Evolutionary conservation across 2,888 invertebrate genomes (phyloP), one percentile per base, ranked within the genome.

Genomic region (Silvanus unidentatus): DNA sequence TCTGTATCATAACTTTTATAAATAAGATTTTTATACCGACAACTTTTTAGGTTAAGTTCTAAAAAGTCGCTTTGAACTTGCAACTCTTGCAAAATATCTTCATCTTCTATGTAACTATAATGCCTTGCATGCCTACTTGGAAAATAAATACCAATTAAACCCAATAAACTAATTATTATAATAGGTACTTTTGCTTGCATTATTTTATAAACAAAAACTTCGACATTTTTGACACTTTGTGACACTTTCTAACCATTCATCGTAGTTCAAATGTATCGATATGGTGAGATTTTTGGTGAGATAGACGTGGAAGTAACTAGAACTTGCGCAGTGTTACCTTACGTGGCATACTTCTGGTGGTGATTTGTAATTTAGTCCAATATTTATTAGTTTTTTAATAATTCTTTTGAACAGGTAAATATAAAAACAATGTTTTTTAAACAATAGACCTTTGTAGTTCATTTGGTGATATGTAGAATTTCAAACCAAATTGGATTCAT

Each of bases 241-340:
- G n/a, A n/a, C n/a, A n/a, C n/a, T n/a, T n/a, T n/a, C n/a, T n/a
- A n/a, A n/a, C n/a, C n/a, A n/a, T n/a, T n/a, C n/a, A n/a, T n/a
- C 9, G 10, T 16, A 14, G 13, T 14, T 16, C 16, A 12, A 13
- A 22, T 27, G 3, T n/a, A 2, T n/a, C 11, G 36, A 35, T 47
- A 40, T 48, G 14, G 40, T 30, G 35, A 14, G n/a, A 34, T 45
- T 52, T 58, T 48, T 59, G 43, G 59, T 58, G 57, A 64, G 56
- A 64, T 65, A 71, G 70, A 73, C 73, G 73, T 73, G 73, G 71
- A 72, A 60, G 66, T 68, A 63, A 66, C 64, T 56, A 65, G 71
- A 72, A 72, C 77, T 73, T 76, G 78, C 77, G 77, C 73, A 70
- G 59, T 73, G 62, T 66, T 63, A 66, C 76, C 76, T 78, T 78